phyloP scores from a whole-genome alignment of 2,113 vertebrate genomes.

The Empidonax alnorum region DNA sequence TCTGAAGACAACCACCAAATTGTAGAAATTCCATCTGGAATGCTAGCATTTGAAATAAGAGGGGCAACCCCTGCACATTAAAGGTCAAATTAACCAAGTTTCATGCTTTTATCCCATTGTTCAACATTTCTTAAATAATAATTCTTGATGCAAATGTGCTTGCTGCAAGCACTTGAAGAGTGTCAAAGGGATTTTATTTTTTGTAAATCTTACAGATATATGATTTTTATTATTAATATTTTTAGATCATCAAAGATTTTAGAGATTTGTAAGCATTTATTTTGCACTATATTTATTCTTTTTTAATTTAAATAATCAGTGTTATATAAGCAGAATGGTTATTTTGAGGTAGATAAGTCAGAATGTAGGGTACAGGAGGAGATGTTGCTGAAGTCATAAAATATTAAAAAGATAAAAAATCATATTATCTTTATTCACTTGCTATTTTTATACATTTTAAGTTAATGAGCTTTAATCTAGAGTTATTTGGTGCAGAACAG shows the following conservation, averaged over 20 bases:
- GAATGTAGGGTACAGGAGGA: fast-evolving
- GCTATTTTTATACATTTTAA: neutral
- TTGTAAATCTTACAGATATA: neutral
- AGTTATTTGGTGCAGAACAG: neutral
- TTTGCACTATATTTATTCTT: neutral
- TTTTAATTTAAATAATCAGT: neutral
- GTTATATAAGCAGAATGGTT: neutral
- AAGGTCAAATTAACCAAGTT: neutral
- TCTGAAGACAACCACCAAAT: neutral
- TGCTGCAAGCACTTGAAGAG: neutral
- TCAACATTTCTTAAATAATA: neutral
- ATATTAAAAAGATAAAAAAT: neutral
- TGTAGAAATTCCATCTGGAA: neutral
- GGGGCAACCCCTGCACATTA: fast-evolving
- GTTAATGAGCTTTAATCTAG: neutral
- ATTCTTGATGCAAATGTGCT: neutral
- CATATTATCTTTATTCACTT: neutral
- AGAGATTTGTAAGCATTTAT: neutral
- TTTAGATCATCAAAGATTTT: neutral
- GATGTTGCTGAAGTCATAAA: neutral
- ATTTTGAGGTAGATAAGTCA: neutral
- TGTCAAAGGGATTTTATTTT: neutral
- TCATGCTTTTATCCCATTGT: neutral
- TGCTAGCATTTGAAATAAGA: fast-evolving
- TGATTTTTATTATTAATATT: neutral